A percentile compares a stretch with the other conserved stretches of the same genome.
Evolutionary conservation across 1,140 invertebrate species (phyloP).

Genomic region (Probaryconus sp.): DNA sequence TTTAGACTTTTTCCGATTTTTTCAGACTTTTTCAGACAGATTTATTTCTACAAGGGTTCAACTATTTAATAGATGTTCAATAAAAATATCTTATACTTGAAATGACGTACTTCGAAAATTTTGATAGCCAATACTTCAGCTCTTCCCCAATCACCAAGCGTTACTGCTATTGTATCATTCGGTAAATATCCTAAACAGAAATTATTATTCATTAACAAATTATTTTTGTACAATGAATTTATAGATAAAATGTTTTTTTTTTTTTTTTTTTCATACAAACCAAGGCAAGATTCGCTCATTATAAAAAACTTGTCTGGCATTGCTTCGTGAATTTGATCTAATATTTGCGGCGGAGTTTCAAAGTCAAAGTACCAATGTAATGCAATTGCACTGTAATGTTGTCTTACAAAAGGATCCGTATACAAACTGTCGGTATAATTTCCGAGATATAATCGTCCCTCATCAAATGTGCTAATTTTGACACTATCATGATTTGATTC

Average conservation of each 20-base stretch:
- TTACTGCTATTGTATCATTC: slow-evolving; percentile 77
- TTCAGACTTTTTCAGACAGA: too few relatives aligned
- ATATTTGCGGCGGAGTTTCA: background rate
- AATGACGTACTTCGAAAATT: slow-evolving; percentile 84
- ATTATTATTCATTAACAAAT: slow-evolving; percentile 27
- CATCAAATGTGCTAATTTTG: background rate
- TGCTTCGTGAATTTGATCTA: background rate
- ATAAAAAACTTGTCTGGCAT: slow-evolving; percentile 79
- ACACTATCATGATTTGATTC: background rate
- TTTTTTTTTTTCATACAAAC: slow-evolving; percentile 75
- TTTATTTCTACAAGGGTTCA: too few relatives aligned
- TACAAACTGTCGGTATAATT: background rate
- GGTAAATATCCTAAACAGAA: slow-evolving; percentile 70
- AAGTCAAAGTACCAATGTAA: background rate
- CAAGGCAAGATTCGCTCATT: slow-evolving; percentile 86
- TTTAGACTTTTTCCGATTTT: too few relatives aligned
- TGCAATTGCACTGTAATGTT: background rate
- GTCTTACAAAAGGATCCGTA: background rate
- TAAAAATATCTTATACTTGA: too few relatives aligned
- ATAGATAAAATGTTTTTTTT: too few relatives aligned
- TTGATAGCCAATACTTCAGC: slow-evolving; percentile 83
- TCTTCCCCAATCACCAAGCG: slow-evolving; percentile 85
- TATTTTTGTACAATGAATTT: too few relatives aligned
- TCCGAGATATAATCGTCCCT: background rate
- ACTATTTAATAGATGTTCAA: too few relatives aligned